Evolutionary conservation across 2,113 vertebrate species (phyloP).

Genomic region (Pedionomus torquatus): DNA sequence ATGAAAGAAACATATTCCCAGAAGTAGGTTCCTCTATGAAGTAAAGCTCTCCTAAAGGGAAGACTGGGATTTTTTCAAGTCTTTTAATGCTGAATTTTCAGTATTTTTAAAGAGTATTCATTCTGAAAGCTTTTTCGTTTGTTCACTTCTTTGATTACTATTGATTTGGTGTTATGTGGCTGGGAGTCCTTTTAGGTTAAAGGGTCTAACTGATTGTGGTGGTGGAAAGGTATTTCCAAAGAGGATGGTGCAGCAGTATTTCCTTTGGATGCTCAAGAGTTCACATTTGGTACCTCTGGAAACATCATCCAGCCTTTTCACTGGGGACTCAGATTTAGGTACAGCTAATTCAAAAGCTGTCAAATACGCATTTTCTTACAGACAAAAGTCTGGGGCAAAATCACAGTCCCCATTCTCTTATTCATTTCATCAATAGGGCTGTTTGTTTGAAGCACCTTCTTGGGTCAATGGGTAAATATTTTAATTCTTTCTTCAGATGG

Average conservation of each 20-base stretch:
- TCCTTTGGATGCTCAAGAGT: not conserved
- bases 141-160: not conserved
- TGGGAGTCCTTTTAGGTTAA: not conserved
- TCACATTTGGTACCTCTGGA: not conserved
- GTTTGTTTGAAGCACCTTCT: not conserved
- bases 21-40: not conserved
- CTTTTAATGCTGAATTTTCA: not conserved
- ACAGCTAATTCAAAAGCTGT: conserved; percentile 6
- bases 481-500: conserved; percentile 2
- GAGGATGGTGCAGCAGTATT: not conserved
- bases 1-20: not conserved
- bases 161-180: not conserved
- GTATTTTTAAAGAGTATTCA: not conserved
- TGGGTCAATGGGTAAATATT: not conserved
- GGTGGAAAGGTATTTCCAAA: not conserved
- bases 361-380: not conserved
- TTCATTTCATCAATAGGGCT: not conserved
- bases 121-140: not conserved
- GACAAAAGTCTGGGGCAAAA: not conserved
- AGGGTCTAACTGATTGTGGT: not conserved
- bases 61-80: not conserved
- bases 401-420: not conserved
- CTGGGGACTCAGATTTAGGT: not conserved
- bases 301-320: not conserved
- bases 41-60: not conserved